Evolutionary conservation across 2,113 vertebrate species (phyloP), one percentile per base, ranked within the genome.

Genomic region (Oenanthe oenanthe): DNA sequence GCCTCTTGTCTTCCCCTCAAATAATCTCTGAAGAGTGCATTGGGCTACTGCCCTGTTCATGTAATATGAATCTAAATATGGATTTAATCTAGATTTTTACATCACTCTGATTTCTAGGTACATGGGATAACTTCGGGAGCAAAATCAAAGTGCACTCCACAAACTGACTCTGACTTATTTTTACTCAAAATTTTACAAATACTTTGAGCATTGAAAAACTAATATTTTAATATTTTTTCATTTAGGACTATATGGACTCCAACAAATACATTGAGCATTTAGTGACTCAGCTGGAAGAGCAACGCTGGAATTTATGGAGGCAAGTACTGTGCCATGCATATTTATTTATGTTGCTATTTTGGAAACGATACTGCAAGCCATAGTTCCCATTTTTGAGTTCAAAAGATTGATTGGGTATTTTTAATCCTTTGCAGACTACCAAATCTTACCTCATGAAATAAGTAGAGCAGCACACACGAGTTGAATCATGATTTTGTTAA

Each of bases 231-330:
- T 72, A 5, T 3, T 80, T 96, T 79, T 95, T 83, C 92, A 31
- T 51, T 47, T 96, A 99, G 99, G 99, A 98, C 84, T 98, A 99
- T 92, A 98, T 99, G 98, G 98, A 99, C 47, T 98, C 98, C 81
- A 99, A 98, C 97, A 99, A 98, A 95, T 99, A 98, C 92, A 98
- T 98, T 3, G 98, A 99, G 25, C 98, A 99, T 87, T 97, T 99
- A 42, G 97, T 99, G 78, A 98, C 98, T 63, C 99, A 98, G 85
- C 98, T 99, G 3, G 98, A 99, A 97, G 98, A 99, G 62, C 98
- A 99, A 88, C 98, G 98, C 17, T 97, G 98, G 81, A 98, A 98
- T 75, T 98, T 99, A 82, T 97, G 98, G 98, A 98, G 98, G 99
- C 98, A 97, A 98, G 98, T 97, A 31, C 57, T 62, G 57, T 68